These are phyloP conservation scores for Mythimna lalbum DNA, from an alignment of 2,888 invertebrate genomes.

Conservation along the genomic window DNA sequence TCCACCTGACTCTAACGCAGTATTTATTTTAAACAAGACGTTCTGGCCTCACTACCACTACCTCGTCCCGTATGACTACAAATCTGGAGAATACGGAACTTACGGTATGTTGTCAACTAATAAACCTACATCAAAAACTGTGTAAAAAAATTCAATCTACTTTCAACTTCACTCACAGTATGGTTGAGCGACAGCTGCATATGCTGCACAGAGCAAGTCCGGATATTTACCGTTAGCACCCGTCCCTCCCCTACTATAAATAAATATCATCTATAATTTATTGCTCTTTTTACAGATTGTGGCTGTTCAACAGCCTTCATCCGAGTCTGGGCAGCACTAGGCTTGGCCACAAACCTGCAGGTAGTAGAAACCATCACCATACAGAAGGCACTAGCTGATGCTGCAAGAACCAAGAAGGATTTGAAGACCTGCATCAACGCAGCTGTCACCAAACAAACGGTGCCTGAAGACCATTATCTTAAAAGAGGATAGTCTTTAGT, in stretches of 20 bases:
- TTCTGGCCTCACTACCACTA: constrained; percentile 96
- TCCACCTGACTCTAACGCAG: constrained; percentile 93
- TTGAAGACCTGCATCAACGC: constrained; percentile 91
- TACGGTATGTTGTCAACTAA: constrained; percentile 89
- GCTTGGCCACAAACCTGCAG: constrained; percentile 91
- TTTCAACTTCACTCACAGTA: too few relatives aligned
- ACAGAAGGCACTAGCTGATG: constrained; percentile 91
- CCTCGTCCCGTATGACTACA: constrained; percentile 94
- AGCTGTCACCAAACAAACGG: constrained; percentile 78
- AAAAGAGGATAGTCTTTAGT: constrained; percentile 70
- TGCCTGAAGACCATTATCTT: constrained; percentile 89
- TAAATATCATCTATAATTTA: neutral
- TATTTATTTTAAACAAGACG: constrained; percentile 94
- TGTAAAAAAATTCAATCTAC: too few relatives aligned
- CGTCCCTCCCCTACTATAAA: too few relatives aligned
- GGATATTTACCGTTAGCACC: too few relatives aligned
- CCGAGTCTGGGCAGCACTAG: constrained; percentile 93
- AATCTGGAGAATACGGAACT: constrained; percentile 95
- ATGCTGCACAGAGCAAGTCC: too few relatives aligned
- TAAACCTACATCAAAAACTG: neutral
- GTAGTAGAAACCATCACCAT: constrained; percentile 92
- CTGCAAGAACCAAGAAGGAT: constrained; percentile 89
- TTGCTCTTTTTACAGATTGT: constrained; percentile 75
- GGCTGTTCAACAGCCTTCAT: constrained; percentile 93
- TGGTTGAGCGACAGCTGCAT: too few relatives aligned